Percentiles rank a stretch among this genome's conserved stretches.
phyloP scores from a whole-genome alignment of 2,888 invertebrate genomes.

The Oegoconia quadripuncta region DNA sequence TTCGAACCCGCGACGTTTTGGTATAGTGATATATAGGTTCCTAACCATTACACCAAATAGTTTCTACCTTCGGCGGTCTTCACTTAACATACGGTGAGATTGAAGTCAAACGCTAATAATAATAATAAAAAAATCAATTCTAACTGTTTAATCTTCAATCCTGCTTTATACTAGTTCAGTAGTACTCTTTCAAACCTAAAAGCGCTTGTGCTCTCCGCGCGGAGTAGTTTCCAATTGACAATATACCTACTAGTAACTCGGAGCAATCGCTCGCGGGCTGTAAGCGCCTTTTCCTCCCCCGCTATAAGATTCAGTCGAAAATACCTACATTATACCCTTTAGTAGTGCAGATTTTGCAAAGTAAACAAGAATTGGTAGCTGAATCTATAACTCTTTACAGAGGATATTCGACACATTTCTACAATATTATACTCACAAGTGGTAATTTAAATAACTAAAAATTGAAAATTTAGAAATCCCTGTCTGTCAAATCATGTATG shows the following conservation, averaged over 20 bases:
- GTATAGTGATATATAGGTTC: too few species aligned
- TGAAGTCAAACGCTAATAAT: conserved; percentile 45
- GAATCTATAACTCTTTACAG: too few species aligned
- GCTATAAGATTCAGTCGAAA: conserved; percentile 31
- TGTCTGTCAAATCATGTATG: too few species aligned
- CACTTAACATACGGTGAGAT: conserved; percentile 67
- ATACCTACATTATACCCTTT: conserved; percentile 28
- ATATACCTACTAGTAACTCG: conserved; percentile 55
- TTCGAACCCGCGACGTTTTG: too few species aligned
- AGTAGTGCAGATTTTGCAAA: neutral
- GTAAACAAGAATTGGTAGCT: neutral
- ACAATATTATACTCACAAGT: too few species aligned
- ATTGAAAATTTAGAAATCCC: too few species aligned
- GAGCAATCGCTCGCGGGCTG: conserved; percentile 60
- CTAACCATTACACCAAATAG: too few species aligned
- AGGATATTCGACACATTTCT: too few species aligned
- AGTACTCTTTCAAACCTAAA: conserved; percentile 65
- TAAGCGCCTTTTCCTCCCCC: conserved; percentile 49
- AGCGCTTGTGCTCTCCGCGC: conserved; percentile 53
- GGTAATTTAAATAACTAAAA: too few species aligned
- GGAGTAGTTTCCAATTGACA: conserved; percentile 72
- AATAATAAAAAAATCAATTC: neutral
- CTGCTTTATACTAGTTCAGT: conserved; percentile 37
- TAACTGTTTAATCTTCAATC: conserved; percentile 14
- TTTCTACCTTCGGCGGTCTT: too few species aligned